These are phyloP conservation scores for Papilio machaon DNA, from an alignment of 1,140 invertebrate species.

Conservation along the genomic window DNA sequence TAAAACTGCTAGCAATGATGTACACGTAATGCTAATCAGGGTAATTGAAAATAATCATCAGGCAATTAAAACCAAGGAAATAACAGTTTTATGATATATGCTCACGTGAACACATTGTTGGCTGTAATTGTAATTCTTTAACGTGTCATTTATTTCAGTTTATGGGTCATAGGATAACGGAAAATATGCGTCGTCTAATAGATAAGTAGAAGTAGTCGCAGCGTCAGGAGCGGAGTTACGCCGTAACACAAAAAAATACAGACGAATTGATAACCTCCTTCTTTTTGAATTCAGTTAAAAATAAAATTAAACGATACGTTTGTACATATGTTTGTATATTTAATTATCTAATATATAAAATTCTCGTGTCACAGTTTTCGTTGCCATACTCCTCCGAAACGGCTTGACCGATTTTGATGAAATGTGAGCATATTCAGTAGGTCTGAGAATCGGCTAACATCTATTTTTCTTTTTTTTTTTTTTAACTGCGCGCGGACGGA, in stretches of 20 bases:
- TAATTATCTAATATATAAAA: no score
- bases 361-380: no score
- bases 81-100: conserved; percentile 17
- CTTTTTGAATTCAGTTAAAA: not conserved
- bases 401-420: no score
- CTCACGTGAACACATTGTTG: conserved; percentile 20
- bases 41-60: conserved; percentile 13
- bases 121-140: conserved; percentile 13
- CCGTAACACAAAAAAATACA: no score
- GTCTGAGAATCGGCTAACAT: no score
- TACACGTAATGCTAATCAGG: not conserved
- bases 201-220: not conserved
- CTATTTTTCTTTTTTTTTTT: no score
- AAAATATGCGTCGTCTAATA: not conserved
- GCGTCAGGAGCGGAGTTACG: no score
- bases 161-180: not conserved
- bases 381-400: no score
- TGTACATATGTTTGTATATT: not conserved
- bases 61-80: conserved; percentile 30
- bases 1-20: conserved; percentile 1
- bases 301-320: not conserved
- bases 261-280: no score
- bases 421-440: no score
- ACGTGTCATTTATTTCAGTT: no score
- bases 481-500: no score